Evolutionary conservation across 2,113 vertebrate species (phyloP).

Genomic region (Pygoscelis antarcticus): DNA sequence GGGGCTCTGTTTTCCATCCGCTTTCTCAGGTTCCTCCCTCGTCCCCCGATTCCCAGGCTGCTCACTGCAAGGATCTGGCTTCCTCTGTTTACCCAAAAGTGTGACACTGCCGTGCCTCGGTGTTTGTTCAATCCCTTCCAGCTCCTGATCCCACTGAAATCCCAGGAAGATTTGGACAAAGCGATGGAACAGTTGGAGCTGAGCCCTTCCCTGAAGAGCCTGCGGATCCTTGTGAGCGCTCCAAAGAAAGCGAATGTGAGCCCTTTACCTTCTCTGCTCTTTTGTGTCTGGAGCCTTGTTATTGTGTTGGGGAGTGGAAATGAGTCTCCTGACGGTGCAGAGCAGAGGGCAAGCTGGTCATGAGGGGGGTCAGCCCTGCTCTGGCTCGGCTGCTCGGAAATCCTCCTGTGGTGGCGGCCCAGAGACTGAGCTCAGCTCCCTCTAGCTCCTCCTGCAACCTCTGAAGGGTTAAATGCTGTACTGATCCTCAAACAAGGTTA

Average conservation of each 20-base stretch:
- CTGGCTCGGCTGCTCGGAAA: not conserved
- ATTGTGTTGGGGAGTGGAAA: slow-evolving; percentile 9
- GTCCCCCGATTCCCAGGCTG: not conserved
- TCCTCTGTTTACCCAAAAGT: slow-evolving; percentile 42
- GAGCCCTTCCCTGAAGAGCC: slow-evolving; percentile 79
- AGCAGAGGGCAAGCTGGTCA: not conserved
- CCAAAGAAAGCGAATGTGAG: slow-evolving; percentile 88
- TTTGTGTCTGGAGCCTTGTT: not conserved
- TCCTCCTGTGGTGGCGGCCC: not conserved
- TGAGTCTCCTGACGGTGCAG: not conserved
- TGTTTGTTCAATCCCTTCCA: slow-evolving; percentile 73
- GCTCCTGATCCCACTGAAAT: slow-evolving; percentile 85
- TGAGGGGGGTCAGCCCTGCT: not conserved
- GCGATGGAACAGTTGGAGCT: slow-evolving; percentile 80
- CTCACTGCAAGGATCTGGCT: not conserved
- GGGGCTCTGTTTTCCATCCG: not conserved
- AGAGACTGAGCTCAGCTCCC: not conserved
- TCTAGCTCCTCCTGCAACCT: not conserved
- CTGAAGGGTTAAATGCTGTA: not conserved
- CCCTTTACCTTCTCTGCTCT: slow-evolving; percentile 12
- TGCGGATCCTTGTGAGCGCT: slow-evolving; percentile 85
- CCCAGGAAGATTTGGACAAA: slow-evolving; percentile 90
- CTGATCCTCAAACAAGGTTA: not conserved
- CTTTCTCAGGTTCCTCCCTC: not conserved
- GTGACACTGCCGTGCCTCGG: not conserved